These are phyloP conservation scores for Bubo blakistoni DNA, from an alignment of 2,113 vertebrate genomes.

Conservation along the genomic window DNA sequence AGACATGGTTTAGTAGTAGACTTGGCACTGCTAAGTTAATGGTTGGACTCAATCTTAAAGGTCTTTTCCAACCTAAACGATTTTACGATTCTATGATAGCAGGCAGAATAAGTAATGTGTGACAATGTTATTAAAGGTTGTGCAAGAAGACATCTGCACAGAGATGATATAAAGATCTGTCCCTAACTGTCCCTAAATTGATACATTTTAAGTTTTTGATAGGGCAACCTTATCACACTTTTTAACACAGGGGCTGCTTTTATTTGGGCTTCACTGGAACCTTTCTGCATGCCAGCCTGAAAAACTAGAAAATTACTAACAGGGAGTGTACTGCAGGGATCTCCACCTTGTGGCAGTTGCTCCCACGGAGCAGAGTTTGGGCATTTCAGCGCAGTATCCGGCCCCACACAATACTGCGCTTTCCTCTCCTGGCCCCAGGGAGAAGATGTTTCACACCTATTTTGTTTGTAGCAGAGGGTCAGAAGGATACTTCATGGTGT, in stretches of 20 bases:
- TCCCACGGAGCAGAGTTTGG: not conserved
- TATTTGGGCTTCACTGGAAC: not conserved
- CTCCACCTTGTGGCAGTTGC: fast-evolving
- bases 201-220: not conserved
- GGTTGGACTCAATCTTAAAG: not conserved
- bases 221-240: not conserved
- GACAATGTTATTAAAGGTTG: not conserved
- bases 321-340: not conserved
- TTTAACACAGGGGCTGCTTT: not conserved
- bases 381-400: not conserved
- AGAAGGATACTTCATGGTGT: not conserved
- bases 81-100: not conserved
- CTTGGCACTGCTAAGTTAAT: not conserved
- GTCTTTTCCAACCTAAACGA: not conserved
- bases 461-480: not conserved
- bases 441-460: not conserved
- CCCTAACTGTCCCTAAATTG: not conserved
- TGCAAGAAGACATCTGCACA: not conserved
- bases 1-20: not conserved
- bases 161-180: not conserved
- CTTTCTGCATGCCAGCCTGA: not conserved
- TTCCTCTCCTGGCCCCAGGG: too few species aligned
- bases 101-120: not conserved
- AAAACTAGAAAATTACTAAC: not conserved
- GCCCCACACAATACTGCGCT: not conserved